These are phyloP conservation scores for Cepaea nemoralis DNA, from an alignment of 1,140 invertebrate genomes.

Conservation along the genomic window DNA sequence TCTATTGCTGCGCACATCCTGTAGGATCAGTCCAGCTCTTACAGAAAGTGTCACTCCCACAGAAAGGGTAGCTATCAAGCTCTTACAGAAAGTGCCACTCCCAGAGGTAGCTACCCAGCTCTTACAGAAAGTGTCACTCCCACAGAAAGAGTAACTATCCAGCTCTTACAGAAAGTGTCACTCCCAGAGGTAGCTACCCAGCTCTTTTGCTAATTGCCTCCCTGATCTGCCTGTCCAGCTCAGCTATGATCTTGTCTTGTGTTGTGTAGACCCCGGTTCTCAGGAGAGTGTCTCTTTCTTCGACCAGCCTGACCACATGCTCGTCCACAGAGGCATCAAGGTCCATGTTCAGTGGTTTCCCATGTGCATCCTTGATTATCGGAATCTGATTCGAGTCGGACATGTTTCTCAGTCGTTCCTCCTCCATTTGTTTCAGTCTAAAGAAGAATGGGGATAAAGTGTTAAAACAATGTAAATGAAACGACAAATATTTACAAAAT, in stretches of 20 bases:
- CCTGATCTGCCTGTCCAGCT: conserved; percentile 71
- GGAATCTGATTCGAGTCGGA: conserved; percentile 46
- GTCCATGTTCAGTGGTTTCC: conserved; percentile 49
- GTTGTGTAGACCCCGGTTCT: conserved; percentile 72
- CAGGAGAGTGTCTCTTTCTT: conserved; percentile 72
- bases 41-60: no score
- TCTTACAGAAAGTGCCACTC: no score
- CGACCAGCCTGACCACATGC: conserved; percentile 70
- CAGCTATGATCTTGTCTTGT: conserved; percentile 71
- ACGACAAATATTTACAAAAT: no score
- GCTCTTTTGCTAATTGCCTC: conserved; percentile 64
- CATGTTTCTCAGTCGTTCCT: conserved; percentile 55
- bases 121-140: no score
- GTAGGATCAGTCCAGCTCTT: no score
- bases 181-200: no score
- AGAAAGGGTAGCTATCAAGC: no score
- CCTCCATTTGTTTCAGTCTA: conserved; percentile 64
- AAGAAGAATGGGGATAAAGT: conserved; percentile 21
- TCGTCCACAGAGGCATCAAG: conserved; percentile 65
- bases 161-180: no score
- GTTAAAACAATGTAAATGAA: no score
- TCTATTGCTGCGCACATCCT: no score
- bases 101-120: no score
- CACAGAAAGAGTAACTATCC: no score
- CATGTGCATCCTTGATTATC: conserved; percentile 8